Evolutionary conservation across 2,888 invertebrate species (phyloP), one percentile per base, ranked within the genome.

Genomic region (Drosophila mayaguana): DNA sequence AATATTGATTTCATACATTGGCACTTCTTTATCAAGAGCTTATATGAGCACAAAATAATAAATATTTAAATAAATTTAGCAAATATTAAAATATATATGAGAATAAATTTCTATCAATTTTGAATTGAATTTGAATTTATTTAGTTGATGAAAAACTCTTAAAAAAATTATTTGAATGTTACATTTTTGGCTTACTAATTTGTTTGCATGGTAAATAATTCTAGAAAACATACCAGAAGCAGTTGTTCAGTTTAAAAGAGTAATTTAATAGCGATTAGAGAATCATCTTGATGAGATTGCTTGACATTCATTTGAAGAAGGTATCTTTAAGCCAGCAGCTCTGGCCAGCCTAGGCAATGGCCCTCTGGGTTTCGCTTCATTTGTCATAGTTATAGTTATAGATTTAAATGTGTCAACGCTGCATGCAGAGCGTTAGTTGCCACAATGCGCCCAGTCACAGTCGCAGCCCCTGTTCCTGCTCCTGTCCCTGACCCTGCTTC

Each of bases 401-500:
- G 48, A 43, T 63, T 83, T 72, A 79, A 79, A 73, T 85, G 65
- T 81, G 83, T 78, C 77, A 79, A 40, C 61, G 59, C 72, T 62
- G 78, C 65, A 72, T 28, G 28, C 48, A 28, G 28, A 69, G 70
- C 63, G 57, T 46, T 64, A 51, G 65, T 43, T 62, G 68, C 22
- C 48, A n/a, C 11, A 28, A 14, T 45, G 7, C 4, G 14, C 4
- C 25, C 25, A 25, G 9, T 3, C 22, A 43, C 6, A 14, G 20
- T 20, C 48, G 28, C 63, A 60, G 55, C 20, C 5, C n/a, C 43
- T 46, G 55, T 3, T 1, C 42, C 64, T 64, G 55, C 20, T 3
- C 20, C 46, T 46, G 55, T 8, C 3, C 53, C 38, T 20, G 5
- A 0, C 12, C 3, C 45, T 45, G 45, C 45, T 36, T 22, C 25